Evolutionary conservation across 2,888 invertebrate genomes (phyloP).

Genomic region (Agriopis leucophaearia): DNA sequence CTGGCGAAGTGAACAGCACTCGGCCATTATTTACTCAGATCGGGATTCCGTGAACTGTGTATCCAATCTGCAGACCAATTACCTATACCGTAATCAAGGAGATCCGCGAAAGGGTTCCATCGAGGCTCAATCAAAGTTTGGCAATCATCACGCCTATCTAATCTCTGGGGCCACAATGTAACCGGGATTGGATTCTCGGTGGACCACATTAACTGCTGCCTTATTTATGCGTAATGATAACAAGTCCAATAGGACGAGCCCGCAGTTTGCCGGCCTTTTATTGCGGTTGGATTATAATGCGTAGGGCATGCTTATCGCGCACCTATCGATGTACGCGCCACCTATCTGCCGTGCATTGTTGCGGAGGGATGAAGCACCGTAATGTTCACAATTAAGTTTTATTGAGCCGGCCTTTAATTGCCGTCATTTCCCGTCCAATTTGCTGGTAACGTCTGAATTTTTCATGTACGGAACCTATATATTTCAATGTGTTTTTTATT

Average conservation of each 20-base stretch:
- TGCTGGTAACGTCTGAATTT: constrained; percentile 30
- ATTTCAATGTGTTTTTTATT: constrained; percentile 21
- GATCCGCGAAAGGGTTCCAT: constrained; percentile 76
- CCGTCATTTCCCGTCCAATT: constrained; percentile 37
- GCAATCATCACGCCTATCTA: constrained; percentile 82
- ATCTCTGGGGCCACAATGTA: constrained; percentile 80
- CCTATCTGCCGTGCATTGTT: constrained; percentile 44
- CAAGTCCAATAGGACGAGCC: constrained; percentile 54
- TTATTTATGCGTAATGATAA: constrained; percentile 77
- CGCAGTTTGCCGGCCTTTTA: constrained; percentile 52
- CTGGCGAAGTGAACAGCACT: constrained; percentile 38
- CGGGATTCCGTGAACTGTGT: constrained; percentile 59
- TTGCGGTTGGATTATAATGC: constrained; percentile 54
- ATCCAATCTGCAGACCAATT: constrained; percentile 71
- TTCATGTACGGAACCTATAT: constrained; percentile 25
- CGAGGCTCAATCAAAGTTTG: constrained; percentile 82
- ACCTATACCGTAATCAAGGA: constrained; percentile 74
- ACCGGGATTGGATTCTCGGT: constrained; percentile 72
- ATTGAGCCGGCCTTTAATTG: constrained; percentile 43
- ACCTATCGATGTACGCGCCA: constrained; percentile 42
- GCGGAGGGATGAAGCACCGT: constrained; percentile 44
- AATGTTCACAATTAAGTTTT: constrained; percentile 49
- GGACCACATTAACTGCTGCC: constrained; percentile 72
- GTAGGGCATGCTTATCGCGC: constrained; percentile 47
- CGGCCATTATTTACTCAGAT: constrained; percentile 56